Evolutionary conservation across 2,113 vertebrate genomes (phyloP).

Genomic region (Phaetusa simplex): DNA sequence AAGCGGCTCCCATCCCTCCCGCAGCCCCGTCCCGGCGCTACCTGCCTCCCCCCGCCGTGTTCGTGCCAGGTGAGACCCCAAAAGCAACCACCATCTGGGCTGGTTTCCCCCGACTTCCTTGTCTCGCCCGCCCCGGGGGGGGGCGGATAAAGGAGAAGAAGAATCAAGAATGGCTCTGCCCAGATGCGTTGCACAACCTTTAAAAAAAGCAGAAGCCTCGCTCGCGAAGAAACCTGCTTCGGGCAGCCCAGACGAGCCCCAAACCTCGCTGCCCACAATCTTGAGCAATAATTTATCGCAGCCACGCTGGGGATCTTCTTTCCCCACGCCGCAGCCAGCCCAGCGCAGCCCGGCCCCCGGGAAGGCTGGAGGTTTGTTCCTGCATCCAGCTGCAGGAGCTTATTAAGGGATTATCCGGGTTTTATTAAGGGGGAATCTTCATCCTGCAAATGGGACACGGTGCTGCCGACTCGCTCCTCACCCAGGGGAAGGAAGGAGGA

Average conservation of each 20-base stretch:
- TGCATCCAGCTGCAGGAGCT: not conserved
- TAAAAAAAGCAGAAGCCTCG: conserved; percentile 44
- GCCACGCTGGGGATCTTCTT: not conserved
- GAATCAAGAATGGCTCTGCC: conserved; percentile 8
- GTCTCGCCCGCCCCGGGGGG: not conserved
- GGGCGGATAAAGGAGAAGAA: not conserved
- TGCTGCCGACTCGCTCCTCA: not conserved
- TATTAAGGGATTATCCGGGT: not conserved
- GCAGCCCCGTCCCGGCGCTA: not conserved
- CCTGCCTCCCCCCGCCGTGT: not conserved
- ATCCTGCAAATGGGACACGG: not conserved
- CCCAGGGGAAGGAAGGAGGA: not conserved
- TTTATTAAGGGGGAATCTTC: not conserved
- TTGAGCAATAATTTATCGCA: not conserved
- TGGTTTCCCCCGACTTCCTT: conserved; percentile 28
- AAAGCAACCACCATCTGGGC: not conserved
- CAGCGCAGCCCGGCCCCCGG: not conserved
- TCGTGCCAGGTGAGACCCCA: conserved; percentile 20
- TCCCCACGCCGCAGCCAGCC: rapidly evolving
- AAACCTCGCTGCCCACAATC: conserved; percentile 19
- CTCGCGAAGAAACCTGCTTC: not conserved
- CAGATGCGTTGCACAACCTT: conserved; percentile 25
- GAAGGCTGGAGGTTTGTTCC: not conserved
- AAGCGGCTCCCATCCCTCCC: not conserved
- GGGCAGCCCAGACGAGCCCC: not conserved